These are phyloP conservation scores for Tolypeutes matacus DNA, from an alignment of 2,797 vertebrate genomes.

Conservation along the genomic window DNA sequence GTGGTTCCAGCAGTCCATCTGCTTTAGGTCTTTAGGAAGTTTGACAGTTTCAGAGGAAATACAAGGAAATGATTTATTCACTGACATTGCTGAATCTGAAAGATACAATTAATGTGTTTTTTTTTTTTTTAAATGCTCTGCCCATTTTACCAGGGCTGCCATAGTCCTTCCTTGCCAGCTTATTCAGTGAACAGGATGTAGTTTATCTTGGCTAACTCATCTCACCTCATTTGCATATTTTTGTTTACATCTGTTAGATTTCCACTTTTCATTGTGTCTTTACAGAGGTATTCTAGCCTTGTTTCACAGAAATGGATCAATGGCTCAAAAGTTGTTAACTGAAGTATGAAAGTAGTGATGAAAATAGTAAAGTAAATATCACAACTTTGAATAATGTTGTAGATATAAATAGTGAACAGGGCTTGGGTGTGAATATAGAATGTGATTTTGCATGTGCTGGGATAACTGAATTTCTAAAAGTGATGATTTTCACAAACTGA, in stretches of 20 bases:
- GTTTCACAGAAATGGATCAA: slow-evolving; percentile 48
- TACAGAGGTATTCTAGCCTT: slow-evolving; percentile 56
- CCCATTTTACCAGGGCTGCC: neutral
- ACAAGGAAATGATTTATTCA: slow-evolving; percentile 44
- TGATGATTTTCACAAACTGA: slow-evolving; percentile 36
- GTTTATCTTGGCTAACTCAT: neutral
- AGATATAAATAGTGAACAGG: neutral
- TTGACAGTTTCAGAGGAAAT: slow-evolving; percentile 38
- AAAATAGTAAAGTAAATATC: slow-evolving; percentile 47
- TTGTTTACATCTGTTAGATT: slow-evolving; percentile 16
- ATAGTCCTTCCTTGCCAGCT: neutral
- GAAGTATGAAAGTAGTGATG: slow-evolving; percentile 22
- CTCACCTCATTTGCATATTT: neutral
- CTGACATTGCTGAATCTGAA: slow-evolving; percentile 41
- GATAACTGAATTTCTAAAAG: slow-evolving; percentile 44
- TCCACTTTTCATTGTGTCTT: neutral
- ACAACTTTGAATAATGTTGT: neutral
- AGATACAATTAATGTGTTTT: neutral
- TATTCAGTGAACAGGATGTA: neutral
- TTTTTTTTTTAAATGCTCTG: no score
- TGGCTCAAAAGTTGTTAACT: slow-evolving; percentile 29
- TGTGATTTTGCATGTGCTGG: neutral
- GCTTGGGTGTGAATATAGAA: neutral
- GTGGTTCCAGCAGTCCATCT: neutral
- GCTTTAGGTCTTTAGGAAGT: neutral